A percentile compares a stretch with the other conserved stretches of the same genome.
phyloP scores from a whole-genome alignment of 1,140 invertebrate species.

The Panagrolaimus sp. region DNA sequence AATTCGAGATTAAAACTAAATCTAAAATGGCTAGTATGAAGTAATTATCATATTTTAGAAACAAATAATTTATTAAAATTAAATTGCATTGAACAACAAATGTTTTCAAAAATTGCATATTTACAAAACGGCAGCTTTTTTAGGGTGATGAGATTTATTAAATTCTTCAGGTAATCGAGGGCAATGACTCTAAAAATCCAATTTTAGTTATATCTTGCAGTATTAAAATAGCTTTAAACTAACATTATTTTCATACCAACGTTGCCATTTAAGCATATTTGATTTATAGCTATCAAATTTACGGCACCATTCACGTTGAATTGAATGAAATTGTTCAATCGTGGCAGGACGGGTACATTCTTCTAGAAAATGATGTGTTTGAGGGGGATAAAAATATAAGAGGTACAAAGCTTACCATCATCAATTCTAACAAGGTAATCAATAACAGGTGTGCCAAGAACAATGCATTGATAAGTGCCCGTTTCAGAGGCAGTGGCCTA shows the following conservation, averaged over 20 bases:
- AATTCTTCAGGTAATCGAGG: constrained; percentile 20
- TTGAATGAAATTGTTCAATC: constrained; percentile 49
- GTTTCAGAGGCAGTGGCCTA: constrained; percentile 33
- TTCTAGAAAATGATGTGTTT: constrained; percentile 31
- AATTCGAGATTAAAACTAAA: too few species aligned
- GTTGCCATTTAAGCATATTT: constrained; percentile 48
- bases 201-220: not conserved
- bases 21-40: too few species aligned
- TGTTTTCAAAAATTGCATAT: too few species aligned
- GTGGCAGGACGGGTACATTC: constrained; percentile 48
- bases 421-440: constrained; percentile 38
- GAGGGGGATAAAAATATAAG: not conserved
- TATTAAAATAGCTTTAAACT: constrained; percentile 6
- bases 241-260: constrained; percentile 45
- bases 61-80: too few species aligned
- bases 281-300: constrained; percentile 43
- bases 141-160: constrained; percentile 6
- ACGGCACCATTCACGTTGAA: constrained; percentile 52
- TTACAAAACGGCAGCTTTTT: constrained; percentile 16
- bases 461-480: constrained; percentile 43
- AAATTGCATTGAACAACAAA: too few species aligned
- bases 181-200: constrained; percentile 31
- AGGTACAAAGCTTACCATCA: constrained; percentile 30
- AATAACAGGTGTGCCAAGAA: constrained; percentile 22
- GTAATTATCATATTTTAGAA: too few species aligned